phyloP scores from a whole-genome alignment of 2,113 vertebrate genomes.

The Leptocoma aspasia region DNA sequence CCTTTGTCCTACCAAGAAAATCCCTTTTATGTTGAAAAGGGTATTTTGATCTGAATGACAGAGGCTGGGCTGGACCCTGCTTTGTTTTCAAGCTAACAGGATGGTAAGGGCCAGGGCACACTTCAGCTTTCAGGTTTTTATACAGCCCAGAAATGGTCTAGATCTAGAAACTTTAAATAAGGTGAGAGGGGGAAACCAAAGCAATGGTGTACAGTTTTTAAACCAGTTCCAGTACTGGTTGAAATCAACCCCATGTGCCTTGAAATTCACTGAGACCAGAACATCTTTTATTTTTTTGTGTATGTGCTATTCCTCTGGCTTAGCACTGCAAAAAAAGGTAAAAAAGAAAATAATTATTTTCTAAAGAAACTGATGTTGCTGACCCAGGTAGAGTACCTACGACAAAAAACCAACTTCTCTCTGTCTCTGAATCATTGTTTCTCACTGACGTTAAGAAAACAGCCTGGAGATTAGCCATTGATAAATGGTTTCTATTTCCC shows the following conservation, averaged over 20 bases:
- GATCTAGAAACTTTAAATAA: background rate
- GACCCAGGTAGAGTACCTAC: background rate
- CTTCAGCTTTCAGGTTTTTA: background rate
- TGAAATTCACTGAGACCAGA: background rate
- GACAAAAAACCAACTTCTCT: background rate
- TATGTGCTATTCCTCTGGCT: background rate
- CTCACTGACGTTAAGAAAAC: background rate
- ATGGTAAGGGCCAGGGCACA: background rate
- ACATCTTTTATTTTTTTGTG: background rate
- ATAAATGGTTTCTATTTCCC: conserved; percentile 29
- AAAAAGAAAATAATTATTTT: background rate
- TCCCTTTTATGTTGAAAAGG: background rate
- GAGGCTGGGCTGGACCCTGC: background rate
- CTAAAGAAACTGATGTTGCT: background rate
- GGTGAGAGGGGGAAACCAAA: background rate
- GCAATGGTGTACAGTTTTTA: background rate
- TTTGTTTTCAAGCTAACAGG: background rate
- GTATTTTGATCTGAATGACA: background rate
- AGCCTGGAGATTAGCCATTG: conserved; percentile 25
- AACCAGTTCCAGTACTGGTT: background rate
- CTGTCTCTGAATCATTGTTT: background rate
- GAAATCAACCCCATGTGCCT: background rate
- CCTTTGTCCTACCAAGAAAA: background rate
- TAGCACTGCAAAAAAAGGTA: background rate
- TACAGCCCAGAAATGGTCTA: background rate